Conservation (phyloP, 2,797 vertebrate species). For the Hylomyscus alleni region DNA sequence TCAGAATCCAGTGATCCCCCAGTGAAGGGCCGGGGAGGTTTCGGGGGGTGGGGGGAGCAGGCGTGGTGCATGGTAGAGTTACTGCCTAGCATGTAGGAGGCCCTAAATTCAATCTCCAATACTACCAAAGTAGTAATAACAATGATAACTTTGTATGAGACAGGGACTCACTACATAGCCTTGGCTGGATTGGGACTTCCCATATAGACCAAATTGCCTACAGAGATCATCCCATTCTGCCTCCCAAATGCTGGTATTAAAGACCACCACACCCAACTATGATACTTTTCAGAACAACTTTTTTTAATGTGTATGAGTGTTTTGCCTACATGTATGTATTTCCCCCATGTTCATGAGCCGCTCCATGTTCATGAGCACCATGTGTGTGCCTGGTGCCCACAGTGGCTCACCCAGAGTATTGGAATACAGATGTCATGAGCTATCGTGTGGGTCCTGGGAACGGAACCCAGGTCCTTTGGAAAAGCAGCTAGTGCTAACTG, state of each 20-base stretch:
- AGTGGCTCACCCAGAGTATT: neutral
- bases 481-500: neutral
- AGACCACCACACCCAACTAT: neutral
- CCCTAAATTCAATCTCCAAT: neutral
- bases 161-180: neutral
- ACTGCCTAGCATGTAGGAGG: neutral
- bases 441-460: neutral
- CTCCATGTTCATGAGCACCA: neutral
- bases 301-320: neutral
- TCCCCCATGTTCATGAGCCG: neutral
- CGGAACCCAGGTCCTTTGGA: neutral
- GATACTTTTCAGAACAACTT: neutral
- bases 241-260: neutral
- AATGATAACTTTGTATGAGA: neutral
- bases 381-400: neutral
- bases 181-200: neutral
- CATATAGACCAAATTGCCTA: neutral
- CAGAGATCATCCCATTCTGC: neutral
- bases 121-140: neutral
- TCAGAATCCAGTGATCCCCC: neutral
- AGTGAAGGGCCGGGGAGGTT: neutral
- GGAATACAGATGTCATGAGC: neutral
- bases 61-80: too few relatives aligned
- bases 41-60: too few relatives aligned
- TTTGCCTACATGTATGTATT: neutral